These are phyloP conservation scores for Misgurnus anguillicaudatus DNA, from an alignment of 2,113 vertebrate species.

Conservation along the genomic window DNA sequence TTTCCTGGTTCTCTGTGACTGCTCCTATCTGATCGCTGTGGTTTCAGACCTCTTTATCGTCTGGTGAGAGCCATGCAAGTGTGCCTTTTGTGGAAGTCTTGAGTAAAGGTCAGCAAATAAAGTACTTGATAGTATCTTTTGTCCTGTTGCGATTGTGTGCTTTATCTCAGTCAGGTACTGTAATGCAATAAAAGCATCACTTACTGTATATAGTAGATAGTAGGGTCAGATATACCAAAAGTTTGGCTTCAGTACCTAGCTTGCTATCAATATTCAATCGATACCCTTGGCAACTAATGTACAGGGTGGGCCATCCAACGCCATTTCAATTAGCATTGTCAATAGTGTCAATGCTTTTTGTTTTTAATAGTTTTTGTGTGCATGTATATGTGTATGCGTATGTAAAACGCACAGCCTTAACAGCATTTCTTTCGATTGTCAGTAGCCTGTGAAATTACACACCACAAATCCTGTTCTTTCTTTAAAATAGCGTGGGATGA, in stretches of 20 bases:
- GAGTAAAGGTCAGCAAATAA: slow-evolving; percentile 27
- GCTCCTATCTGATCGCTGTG: slow-evolving; percentile 7
- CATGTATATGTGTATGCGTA: too few species aligned
- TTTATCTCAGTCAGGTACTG: neutral
- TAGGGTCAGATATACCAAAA: neutral
- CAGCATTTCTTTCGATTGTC: neutral
- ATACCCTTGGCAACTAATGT: too few species aligned
- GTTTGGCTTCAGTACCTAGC: neutral
- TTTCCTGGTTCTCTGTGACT: slow-evolving; percentile 7
- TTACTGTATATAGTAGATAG: neutral
- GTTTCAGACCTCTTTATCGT: slow-evolving; percentile 15
- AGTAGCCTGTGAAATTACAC: neutral
- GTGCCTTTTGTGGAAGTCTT: slow-evolving; percentile 12
- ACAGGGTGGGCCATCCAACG: too few species aligned
- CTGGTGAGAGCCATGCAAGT: slow-evolving; percentile 21
- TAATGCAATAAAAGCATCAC: neutral
- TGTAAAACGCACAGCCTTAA: too few species aligned
- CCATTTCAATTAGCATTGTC: too few species aligned
- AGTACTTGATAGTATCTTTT: neutral
- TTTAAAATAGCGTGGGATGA: neutral
- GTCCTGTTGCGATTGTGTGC: neutral
- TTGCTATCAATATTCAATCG: too few species aligned
- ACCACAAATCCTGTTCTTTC: neutral
- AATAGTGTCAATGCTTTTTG: too few species aligned
- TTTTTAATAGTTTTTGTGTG: too few species aligned